A percentile compares a stretch with the other conserved stretches of the same genome.
Evolutionary conservation across 35 echinoderm and acorn worm genomes (phyloP).

Genomic region (Heliocidaris tuberculata): DNA sequence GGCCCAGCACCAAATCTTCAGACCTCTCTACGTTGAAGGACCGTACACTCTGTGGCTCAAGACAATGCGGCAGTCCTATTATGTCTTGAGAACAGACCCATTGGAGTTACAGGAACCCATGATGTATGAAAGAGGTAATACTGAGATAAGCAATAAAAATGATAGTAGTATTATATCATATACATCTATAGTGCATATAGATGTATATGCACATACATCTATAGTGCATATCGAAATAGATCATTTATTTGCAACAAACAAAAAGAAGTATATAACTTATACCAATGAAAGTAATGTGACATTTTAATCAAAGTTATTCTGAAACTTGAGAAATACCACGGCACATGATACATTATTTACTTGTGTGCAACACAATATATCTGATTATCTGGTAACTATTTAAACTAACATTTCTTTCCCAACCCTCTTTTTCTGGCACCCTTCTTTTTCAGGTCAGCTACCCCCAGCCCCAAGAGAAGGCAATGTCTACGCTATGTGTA

Average conservation of each 20-base stretch:
- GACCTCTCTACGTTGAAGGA: conserved; percentile 91
- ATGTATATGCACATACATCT: too few relatives aligned
- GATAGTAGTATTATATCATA: too few relatives aligned
- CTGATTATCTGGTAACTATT: too few relatives aligned
- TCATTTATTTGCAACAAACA: neutral
- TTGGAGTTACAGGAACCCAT: conserved; percentile 30
- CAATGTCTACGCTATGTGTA: conserved; percentile 89
- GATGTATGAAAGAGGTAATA: conserved; percentile 28
- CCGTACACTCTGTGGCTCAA: conserved; percentile 88
- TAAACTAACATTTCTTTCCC: neutral
- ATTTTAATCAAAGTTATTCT: too few relatives aligned
- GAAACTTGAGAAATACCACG: too few relatives aligned
- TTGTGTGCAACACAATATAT: too few relatives aligned
- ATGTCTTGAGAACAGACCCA: conserved; percentile 74
- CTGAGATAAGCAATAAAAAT: neutral
- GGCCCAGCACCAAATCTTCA: conserved; percentile 67
- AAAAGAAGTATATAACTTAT: too few relatives aligned
- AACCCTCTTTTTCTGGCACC: neutral
- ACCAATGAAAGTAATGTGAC: too few relatives aligned
- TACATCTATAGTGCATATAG: neutral
- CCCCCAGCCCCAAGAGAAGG: conserved; percentile 64
- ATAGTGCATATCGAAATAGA: neutral
- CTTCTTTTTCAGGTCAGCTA: conserved; percentile 7
- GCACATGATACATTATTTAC: too few relatives aligned
- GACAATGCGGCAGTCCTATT: conserved; percentile 71